Evolutionary conservation across 2,797 vertebrate species (phyloP).

Genomic region (Serranus cabrilla): DNA sequence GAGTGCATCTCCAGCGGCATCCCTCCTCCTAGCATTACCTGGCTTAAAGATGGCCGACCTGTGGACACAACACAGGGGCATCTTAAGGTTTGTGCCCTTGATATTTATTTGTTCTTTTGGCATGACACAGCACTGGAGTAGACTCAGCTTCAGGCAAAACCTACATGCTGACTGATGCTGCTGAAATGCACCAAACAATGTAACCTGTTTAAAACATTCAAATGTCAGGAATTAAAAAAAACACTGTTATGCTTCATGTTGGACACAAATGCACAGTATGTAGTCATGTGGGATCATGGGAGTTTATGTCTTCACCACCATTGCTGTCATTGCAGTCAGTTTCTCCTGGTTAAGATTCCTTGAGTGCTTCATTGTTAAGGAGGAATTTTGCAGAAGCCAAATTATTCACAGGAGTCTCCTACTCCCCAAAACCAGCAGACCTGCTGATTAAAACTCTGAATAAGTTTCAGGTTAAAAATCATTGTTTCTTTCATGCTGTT

Average conservation of each 20-base stretch:
- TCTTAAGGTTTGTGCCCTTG: conserved; percentile 83
- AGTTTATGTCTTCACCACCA: too few species aligned
- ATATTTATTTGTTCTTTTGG: not conserved
- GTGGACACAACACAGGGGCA: conserved; percentile 90
- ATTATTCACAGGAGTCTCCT: too few species aligned
- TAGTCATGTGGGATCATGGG: too few species aligned
- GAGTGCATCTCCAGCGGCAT: conserved; percentile 93
- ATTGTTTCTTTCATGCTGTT: too few species aligned
- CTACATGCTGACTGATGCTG: not conserved
- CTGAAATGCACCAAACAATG: not conserved
- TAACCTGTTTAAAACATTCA: not conserved
- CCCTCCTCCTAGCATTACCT: conserved; percentile 93
- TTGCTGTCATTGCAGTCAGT: too few species aligned
- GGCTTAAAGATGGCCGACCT: conserved; percentile 94
- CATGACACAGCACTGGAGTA: not conserved
- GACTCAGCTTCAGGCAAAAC: not conserved
- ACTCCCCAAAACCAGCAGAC: too few species aligned
- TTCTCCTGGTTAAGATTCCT: too few species aligned
- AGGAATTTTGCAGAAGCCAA: too few species aligned
- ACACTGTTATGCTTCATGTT: not conserved
- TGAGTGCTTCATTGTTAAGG: too few species aligned
- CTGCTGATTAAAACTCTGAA: too few species aligned
- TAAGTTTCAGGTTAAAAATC: too few species aligned
- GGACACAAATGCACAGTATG: too few species aligned
- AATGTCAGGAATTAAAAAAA: not conserved